These are phyloP conservation scores for Hyppa rectilinea DNA, from an alignment of 2,888 invertebrate genomes.

Conservation along the genomic window DNA sequence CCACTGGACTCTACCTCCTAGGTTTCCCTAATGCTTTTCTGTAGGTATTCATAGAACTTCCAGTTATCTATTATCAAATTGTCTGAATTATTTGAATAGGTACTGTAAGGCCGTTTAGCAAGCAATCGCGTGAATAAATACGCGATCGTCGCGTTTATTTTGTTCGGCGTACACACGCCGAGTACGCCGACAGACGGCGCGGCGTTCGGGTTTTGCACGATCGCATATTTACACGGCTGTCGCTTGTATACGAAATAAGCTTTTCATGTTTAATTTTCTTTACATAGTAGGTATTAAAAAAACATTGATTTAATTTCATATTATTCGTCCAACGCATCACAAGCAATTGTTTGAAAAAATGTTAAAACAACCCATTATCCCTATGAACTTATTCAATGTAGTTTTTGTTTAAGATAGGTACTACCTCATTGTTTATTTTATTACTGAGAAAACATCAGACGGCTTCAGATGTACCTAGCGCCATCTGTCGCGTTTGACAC, in stretches of 20 bases:
- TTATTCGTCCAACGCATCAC: too few species aligned
- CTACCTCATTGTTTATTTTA: not conserved
- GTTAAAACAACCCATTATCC: not conserved
- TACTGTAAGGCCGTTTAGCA: too few species aligned
- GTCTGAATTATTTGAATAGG: too few species aligned
- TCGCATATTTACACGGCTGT: not conserved
- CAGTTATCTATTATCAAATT: too few species aligned
- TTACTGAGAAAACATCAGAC: not conserved
- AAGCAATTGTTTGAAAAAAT: not conserved
- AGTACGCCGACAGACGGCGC: not conserved
- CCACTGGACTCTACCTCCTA: too few species aligned
- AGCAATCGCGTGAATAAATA: too few species aligned
- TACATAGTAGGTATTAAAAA: too few species aligned
- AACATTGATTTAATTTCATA: too few species aligned
- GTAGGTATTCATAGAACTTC: too few species aligned
- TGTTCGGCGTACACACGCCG: too few species aligned
- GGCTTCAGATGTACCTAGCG: constrained; percentile 4
- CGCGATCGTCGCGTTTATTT: too few species aligned
- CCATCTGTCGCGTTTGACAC: constrained; percentile 35
- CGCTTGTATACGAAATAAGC: not conserved
- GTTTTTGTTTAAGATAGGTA: not conserved
- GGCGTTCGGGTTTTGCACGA: not conserved
- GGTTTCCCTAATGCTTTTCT: too few species aligned
- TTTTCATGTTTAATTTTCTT: not conserved
- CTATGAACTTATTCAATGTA: not conserved